Evolutionary conservation across 1,140 invertebrate species (phyloP).

Genomic region (Brachionus calyciflorus): DNA sequence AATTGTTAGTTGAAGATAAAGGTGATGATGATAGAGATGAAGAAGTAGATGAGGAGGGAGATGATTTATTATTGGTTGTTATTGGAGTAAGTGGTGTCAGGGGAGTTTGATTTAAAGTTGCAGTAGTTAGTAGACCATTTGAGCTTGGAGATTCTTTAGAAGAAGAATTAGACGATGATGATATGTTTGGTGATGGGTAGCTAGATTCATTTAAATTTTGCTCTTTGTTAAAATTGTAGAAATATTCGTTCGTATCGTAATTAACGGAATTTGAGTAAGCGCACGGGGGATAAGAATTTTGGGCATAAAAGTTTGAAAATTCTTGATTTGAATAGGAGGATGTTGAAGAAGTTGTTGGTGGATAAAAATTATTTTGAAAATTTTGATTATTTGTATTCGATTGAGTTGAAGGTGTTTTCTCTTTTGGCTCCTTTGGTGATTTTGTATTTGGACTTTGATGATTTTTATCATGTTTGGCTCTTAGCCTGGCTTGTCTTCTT

Average conservation of each 20-base stretch:
- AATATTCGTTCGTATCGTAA: slow-evolving; percentile 10
- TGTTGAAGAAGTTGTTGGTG: background rate
- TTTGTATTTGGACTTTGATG: slow-evolving; percentile 6
- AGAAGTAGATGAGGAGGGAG: slow-evolving; percentile 23
- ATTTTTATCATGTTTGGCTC: slow-evolving; percentile 49
- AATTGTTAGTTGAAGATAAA: slow-evolving; percentile 5
- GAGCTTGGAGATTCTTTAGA: slow-evolving; percentile 15
- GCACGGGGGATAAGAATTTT: background rate
- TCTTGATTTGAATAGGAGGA: background rate
- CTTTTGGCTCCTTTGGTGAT: background rate
- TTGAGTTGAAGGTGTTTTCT: background rate
- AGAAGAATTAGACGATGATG: background rate
- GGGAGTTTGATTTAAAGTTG: background rate
- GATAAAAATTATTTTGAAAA: slow-evolving; percentile 20
- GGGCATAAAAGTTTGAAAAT: background rate
- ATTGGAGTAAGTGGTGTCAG: background rate
- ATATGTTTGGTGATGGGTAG: slow-evolving; percentile 11
- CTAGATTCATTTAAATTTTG: background rate
- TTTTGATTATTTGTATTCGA: background rate
- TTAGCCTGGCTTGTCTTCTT: slow-evolving; percentile 81
- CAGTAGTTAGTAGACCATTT: background rate
- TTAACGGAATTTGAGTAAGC: background rate
- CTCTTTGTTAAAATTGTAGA: background rate
- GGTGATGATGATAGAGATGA: slow-evolving; percentile 38
- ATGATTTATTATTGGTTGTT: background rate